These are phyloP conservation scores for Lophura nycthemera DNA, from an alignment of 2,113 vertebrate species.

Conservation along the genomic window DNA sequence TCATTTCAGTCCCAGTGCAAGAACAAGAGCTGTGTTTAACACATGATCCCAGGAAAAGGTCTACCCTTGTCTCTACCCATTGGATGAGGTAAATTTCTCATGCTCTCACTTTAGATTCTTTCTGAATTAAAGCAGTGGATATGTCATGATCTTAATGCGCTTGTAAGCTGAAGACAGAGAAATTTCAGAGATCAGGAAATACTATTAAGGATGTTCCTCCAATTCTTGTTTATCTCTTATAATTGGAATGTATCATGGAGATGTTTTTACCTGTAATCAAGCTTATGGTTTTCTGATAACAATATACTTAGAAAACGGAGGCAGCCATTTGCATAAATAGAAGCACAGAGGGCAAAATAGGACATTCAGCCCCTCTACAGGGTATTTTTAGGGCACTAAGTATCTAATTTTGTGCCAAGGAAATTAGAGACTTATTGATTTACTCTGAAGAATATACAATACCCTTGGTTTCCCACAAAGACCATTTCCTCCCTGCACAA, in stretches of 20 bases:
- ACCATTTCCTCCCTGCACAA: background rate
- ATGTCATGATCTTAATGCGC: background rate
- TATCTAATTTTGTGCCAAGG: slow-evolving; percentile 5
- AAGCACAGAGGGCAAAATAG: background rate
- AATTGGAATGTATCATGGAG: background rate
- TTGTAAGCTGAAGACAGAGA: background rate
- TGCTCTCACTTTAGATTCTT: background rate
- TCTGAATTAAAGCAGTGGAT: background rate
- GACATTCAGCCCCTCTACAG: background rate
- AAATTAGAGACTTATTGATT: slow-evolving; percentile 21
- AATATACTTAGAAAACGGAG: background rate
- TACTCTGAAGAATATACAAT: background rate
- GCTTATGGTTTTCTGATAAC: background rate
- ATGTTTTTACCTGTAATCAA: background rate
- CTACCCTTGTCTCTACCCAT: background rate
- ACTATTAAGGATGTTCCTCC: background rate
- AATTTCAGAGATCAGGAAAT: background rate
- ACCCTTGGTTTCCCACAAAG: background rate
- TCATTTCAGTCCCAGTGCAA: background rate
- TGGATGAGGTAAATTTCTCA: background rate
- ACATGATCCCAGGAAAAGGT: background rate
- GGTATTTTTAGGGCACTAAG: background rate
- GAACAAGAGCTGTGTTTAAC: background rate
- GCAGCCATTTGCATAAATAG: background rate
- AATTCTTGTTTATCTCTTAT: background rate